Evolutionary conservation across 2,888 invertebrate genomes (phyloP), one percentile per base, ranked within the genome.

Genomic region (Germaria angustata): DNA sequence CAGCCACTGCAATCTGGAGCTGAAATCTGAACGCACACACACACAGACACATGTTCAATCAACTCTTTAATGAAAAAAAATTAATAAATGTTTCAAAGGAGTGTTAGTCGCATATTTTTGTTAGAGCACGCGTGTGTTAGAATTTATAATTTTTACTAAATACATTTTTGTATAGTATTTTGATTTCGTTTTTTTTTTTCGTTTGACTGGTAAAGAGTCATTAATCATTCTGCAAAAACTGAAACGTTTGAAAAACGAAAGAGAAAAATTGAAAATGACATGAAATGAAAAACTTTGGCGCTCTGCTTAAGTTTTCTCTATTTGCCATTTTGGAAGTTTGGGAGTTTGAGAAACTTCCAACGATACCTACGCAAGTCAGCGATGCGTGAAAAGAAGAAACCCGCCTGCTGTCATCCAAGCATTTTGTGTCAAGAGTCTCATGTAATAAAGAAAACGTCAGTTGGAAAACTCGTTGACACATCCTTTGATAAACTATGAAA

Each of bases 391-490:
- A 55, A 75, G 75, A 69, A 71, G 68, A 69, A 76, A 46, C 65
- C 82, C 82, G 82, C 82, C 79, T 71, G 75, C 82, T 82, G 82
- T 79, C 82, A 79, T 59, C 66, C 53, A 66, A 75, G 55, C 46
- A 71, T 71, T 71, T 72, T 34, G 65, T 49, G 39, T 65, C 55
- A 69, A 66, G 20, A 71, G 46, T 78, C 61, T 65, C 11, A 9
- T 36, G 24, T 39, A 39, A 44, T 41, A 59, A 59, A 66, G 57
- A 51, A 59, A 79, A 73, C 69, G 39, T 78, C 68, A 68, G 49
- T 59, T 68, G 53, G 36, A 55, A 73, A 79, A 82, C 71, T 32
- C 82, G 79, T 82, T 82, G 79, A 82, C 82, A 79, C 65, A 75
- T 63, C 68, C 79, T 79, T 66, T 72, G 65, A 49, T 71, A 57